Evolutionary conservation across 2,797 vertebrate species (phyloP).

Genomic region (Molossus molossus): DNA sequence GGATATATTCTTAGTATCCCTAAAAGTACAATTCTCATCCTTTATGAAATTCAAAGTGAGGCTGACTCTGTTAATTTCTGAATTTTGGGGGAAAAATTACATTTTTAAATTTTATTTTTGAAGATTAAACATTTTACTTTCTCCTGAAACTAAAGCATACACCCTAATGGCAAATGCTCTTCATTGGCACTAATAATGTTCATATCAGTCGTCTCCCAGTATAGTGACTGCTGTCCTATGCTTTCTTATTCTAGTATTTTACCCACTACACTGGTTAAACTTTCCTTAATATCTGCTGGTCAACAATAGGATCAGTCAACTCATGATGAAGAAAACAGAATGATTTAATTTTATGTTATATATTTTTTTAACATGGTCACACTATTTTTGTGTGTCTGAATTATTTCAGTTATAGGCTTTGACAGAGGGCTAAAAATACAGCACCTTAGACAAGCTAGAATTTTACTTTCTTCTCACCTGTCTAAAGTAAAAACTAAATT

Average conservation of each 20-base stretch:
- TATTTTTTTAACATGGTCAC: not conserved
- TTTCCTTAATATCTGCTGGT: not conserved
- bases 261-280: not conserved
- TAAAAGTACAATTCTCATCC: not conserved
- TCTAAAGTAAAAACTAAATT: not conserved
- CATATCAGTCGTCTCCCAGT: not conserved
- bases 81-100: not conserved
- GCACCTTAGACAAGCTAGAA: not conserved
- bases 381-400: not conserved
- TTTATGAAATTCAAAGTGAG: not conserved
- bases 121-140: not conserved
- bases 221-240: not conserved
- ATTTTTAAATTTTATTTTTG: not conserved
- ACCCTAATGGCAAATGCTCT: not conserved
- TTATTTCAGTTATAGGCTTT: not conserved
- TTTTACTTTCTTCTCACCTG: constrained; percentile 9
- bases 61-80: not conserved
- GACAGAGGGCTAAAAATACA: not conserved
- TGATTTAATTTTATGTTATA: not conserved
- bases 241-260: not conserved
- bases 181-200: not conserved
- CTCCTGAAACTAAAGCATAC: not conserved
- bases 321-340: not conserved
- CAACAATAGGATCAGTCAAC: not conserved
- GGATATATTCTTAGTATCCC: not conserved